phyloP scores from a whole-genome alignment of 2,797 vertebrate genomes.

The Limnodromus scolopaceus region DNA sequence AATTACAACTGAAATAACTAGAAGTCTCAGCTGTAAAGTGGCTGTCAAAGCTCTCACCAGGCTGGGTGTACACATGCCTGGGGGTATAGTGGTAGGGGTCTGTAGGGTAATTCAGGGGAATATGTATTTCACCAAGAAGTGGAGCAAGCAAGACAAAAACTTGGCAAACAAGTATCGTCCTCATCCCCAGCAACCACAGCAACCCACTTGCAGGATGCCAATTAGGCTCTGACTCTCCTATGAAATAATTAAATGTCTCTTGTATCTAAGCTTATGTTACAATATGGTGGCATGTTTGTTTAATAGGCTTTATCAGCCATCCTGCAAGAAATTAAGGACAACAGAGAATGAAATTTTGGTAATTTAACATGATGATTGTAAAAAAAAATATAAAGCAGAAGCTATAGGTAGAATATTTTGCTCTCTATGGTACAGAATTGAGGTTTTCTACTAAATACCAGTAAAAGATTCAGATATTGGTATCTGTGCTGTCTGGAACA shows the following conservation, averaged over 20 bases:
- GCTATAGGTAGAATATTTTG: background rate
- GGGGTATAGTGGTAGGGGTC: background rate
- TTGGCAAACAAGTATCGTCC: accelerated
- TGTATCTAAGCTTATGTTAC: background rate
- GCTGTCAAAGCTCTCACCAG: background rate
- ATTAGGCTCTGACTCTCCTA: background rate
- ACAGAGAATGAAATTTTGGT: background rate
- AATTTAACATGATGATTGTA: background rate
- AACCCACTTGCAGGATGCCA: background rate
- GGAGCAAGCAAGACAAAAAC: background rate
- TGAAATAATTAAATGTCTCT: background rate
- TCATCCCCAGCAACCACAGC: background rate
- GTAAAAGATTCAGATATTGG: background rate
- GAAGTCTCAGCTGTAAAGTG: background rate
- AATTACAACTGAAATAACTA: background rate
- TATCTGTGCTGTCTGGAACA: background rate
- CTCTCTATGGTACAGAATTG: background rate
- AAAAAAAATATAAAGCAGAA: background rate
- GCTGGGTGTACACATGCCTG: background rate
- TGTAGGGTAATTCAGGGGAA: background rate
- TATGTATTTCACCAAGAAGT: background rate
- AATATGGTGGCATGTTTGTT: background rate
- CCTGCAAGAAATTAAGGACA: background rate
- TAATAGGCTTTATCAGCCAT: background rate
- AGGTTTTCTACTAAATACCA: background rate